Evolutionary conservation across 2,888 invertebrate genomes (phyloP).

Genomic region (Oxycera nigricornis): DNA sequence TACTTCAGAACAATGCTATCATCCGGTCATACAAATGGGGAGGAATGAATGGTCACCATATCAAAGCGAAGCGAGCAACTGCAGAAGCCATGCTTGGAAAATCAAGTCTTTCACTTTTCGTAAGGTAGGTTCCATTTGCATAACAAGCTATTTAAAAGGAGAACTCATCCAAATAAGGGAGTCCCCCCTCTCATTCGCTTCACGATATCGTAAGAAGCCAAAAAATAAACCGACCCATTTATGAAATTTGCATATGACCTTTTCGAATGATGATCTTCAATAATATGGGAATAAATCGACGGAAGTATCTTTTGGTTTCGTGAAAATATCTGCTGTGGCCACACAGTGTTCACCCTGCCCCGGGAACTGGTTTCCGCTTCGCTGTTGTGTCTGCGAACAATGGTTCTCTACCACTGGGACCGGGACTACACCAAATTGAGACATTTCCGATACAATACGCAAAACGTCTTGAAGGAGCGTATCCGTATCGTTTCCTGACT

Average conservation of each 20-base stretch:
- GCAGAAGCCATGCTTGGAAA: no score
- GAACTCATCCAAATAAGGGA: conserved; percentile 21
- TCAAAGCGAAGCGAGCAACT: conserved; percentile 18
- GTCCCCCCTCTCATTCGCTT: not conserved
- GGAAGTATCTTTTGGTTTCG: conserved; percentile 45
- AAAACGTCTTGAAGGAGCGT: conserved; percentile 11
- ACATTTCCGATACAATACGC: conserved; percentile 28
- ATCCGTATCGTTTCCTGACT: conserved; percentile 22
- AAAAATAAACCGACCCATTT: conserved; percentile 30
- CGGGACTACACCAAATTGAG: conserved; percentile 3
- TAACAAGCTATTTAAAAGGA: conserved; percentile 33
- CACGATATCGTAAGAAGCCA: not conserved
- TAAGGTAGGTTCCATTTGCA: conserved; percentile 38
- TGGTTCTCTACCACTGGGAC: not conserved
- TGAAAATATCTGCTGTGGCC: conserved; percentile 45
- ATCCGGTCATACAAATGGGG: conserved; percentile 22
- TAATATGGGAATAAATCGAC: conserved; percentile 35
- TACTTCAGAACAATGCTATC: conserved; percentile 28
- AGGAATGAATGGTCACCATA: conserved; percentile 14
- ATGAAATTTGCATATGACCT: conserved; percentile 33
- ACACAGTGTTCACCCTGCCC: conserved; percentile 37
- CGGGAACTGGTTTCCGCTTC: conserved; percentile 5
- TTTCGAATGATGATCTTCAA: not conserved
- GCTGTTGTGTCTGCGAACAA: not conserved
- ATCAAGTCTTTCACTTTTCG: conserved; percentile 18